A percentile compares a stretch with the other conserved stretches of the same genome.
phyloP scores from a whole-genome alignment of 2,888 invertebrate species.

The Drosophila lacicola region DNA sequence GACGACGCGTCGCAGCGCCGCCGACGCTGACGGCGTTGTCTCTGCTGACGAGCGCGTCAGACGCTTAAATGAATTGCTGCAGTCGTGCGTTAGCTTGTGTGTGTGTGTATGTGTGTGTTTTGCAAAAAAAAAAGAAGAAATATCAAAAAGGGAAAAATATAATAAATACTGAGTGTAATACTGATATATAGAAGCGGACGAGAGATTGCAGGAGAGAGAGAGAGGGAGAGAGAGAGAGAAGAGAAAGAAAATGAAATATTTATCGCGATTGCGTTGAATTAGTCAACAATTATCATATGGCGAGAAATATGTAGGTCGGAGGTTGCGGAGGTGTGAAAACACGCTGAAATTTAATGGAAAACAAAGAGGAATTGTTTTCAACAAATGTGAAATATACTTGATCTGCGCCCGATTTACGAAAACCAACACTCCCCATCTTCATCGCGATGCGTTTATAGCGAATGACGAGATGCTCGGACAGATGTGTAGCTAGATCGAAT shows the following conservation, averaged over 20 bases:
- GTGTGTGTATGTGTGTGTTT: slow-evolving; percentile 5
- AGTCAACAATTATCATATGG: slow-evolving; percentile 57
- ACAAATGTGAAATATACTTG: no score
- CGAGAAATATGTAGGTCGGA: neutral
- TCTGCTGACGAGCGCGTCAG: slow-evolving; percentile 35
- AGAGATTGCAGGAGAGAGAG: neutral
- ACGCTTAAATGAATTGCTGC: slow-evolving; percentile 63
- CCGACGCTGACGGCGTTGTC: slow-evolving; percentile 21
- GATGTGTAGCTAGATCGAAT: no score
- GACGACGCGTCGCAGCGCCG: slow-evolving; percentile 38
- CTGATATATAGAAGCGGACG: slow-evolving; percentile 8
- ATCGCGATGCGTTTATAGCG: no score
- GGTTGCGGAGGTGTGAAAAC: neutral
- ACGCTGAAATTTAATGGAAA: neutral
- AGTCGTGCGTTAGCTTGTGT: slow-evolving; percentile 27
- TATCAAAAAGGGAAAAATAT: slow-evolving; percentile 16
- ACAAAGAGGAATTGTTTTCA: no score
- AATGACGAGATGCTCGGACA: no score
- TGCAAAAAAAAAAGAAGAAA: slow-evolving; percentile 7
- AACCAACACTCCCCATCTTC: no score
- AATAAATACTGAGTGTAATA: slow-evolving; percentile 36
- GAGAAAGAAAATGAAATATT: slow-evolving; percentile 22
- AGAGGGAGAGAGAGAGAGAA: neutral
- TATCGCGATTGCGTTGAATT: slow-evolving; percentile 36
- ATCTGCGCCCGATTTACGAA: no score